Conservation (phyloP, 2,888 invertebrate genomes). For the Polietes domitor region DNA sequence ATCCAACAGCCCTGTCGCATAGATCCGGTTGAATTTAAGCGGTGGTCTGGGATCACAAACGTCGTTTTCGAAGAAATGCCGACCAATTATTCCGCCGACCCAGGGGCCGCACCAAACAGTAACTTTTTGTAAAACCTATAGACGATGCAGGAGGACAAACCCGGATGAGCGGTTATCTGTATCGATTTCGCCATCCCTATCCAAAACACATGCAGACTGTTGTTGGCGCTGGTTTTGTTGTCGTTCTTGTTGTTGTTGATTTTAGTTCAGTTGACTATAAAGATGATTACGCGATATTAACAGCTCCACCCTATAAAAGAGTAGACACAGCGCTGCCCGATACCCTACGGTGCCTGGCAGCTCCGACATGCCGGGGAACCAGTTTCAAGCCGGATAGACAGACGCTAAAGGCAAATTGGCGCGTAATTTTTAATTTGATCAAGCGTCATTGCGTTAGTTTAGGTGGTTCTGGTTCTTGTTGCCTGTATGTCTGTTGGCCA, state of each 20-base stretch:
- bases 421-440: slow-evolving; percentile 69
- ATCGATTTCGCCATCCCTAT: not conserved
- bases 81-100: too few species aligned
- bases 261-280: slow-evolving; percentile 52
- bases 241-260: slow-evolving; percentile 17
- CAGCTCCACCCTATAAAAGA: slow-evolving; percentile 68
- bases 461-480: slow-evolving; percentile 26
- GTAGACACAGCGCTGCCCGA: slow-evolving; percentile 25
- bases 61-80: not conserved
- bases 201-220: not conserved
- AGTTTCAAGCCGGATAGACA: slow-evolving; percentile 35
- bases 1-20: too few species aligned
- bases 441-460: slow-evolving; percentile 54
- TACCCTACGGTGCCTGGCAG: slow-evolving; percentile 45
- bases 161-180: not conserved
- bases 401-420: slow-evolving; percentile 61
- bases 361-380: slow-evolving; percentile 29
- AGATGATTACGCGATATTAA: slow-evolving; percentile 68
- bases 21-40: too few species aligned
- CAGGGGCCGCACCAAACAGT: too few species aligned
- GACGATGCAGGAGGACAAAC: not conserved
- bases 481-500: not conserved
- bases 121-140: too few species aligned
- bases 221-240: slow-evolving; percentile 28
- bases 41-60: too few species aligned